Evolutionary conservation across 2,797 vertebrate genomes (phyloP).

Genomic region (Hypotaenidia okinawae): DNA sequence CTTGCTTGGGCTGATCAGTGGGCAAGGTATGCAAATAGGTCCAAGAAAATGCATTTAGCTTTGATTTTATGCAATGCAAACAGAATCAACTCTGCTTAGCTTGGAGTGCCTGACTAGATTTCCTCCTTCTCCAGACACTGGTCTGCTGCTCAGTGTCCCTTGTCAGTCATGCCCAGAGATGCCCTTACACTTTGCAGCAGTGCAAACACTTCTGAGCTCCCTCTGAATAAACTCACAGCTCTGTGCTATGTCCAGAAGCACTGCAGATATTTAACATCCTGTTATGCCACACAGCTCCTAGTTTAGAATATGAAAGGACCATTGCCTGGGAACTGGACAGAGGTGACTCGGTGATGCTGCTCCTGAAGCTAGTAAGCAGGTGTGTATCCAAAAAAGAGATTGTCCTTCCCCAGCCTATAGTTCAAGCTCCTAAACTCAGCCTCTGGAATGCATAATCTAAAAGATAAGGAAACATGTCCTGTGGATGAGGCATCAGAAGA

Average conservation of each 20-base stretch:
- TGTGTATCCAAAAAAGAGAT: background rate
- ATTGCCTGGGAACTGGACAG: background rate
- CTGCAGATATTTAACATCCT: background rate
- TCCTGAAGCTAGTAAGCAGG: background rate
- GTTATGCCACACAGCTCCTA: background rate
- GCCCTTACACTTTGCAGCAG: background rate
- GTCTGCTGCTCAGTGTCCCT: background rate
- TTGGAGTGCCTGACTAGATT: background rate
- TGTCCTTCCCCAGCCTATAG: background rate
- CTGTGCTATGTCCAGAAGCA: background rate
- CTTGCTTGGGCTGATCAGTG: background rate
- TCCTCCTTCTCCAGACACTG: background rate
- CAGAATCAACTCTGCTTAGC: background rate
- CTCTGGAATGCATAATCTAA: background rate
- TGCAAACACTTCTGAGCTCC: background rate
- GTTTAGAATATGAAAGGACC: background rate
- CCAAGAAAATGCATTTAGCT: background rate
- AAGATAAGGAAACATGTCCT: background rate
- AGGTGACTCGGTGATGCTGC: background rate
- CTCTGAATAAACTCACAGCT: background rate
- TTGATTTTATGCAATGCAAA: background rate
- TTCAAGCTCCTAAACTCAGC: background rate
- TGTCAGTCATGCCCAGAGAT: background rate
- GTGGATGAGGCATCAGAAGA: background rate
- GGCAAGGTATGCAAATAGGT: background rate